Evolutionary conservation across 2,888 invertebrate genomes (phyloP), one percentile per base, ranked within the genome.

Genomic region (Idaea dimidiata): DNA sequence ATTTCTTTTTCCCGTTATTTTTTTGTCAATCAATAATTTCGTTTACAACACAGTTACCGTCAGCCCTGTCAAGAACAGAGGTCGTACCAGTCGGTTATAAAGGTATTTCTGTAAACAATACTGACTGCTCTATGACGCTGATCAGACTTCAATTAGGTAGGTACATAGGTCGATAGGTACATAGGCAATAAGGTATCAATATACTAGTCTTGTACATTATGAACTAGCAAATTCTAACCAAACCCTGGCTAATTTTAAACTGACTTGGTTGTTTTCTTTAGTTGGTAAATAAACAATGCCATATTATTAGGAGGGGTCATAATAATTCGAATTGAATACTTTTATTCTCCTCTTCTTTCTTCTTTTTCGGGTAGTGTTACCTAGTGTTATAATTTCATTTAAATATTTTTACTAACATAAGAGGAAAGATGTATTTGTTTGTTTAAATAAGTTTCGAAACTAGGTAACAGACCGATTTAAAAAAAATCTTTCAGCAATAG

Each of bases 101-200:
- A 43, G 43, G 43, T 43, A 43, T 43, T 43, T 43, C 43, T 43
- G 43, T 43, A 43, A 43, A 43, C 43, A 43, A 43, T 43, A 43
- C 43, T 14, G 43, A 43, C 43, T 43, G 43, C 10, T 43, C 43
- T 43, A 43, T 43, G 43, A 43, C 43, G 43, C 43, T 43, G 10
- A 43, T 43, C 43, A 14, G 10, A 43, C 43, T 14, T 14, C 43
- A 43, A 43, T 43, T 43, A 43, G 14, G 14, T 43, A 43, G 3
- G 10, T 33, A 10, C 14, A 43, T 8, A 43, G n/a, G n/a, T 10
- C 6, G 1, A 24, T 24, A 24, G 24, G 3, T 43, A 43, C 43
- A 3, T 43, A 43, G 1, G n/a, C n/a, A n/a, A n/a, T n/a, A n/a
- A n/a, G n/a, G n/a, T n/a, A n/a, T n/a, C n/a, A n/a, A n/a, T 32